Conservation (phyloP, 1,140 invertebrate species). For the Sarcophaga bullata region DNA sequence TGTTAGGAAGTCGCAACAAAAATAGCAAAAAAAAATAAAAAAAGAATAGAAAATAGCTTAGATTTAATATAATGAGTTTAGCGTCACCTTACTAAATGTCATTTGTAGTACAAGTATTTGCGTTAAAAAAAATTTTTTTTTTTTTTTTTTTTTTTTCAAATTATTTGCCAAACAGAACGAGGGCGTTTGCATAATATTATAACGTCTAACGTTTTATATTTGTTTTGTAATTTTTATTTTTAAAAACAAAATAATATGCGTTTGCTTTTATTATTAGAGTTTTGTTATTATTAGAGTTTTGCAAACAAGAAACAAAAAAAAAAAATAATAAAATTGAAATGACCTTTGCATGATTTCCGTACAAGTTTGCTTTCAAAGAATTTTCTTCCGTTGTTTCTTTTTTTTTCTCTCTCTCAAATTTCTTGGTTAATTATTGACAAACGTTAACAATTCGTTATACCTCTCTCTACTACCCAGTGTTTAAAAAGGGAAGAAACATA, state of each 20-base stretch:
- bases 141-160: no score
- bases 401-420: no score
- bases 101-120: not conserved
- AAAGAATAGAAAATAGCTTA: conserved; percentile 9
- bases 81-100: conserved; percentile 21
- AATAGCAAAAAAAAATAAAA: not conserved
- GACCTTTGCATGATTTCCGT: not conserved
- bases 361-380: no score
- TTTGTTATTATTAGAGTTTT: not conserved
- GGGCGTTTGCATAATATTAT: not conserved
- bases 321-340: not conserved
- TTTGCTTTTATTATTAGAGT: not conserved
- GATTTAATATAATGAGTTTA: conserved; percentile 13
- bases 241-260: not conserved
- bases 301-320: no score
- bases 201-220: not conserved
- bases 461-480: not conserved
- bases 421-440: not conserved
- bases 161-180: no score
- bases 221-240: no score
- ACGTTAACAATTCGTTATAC: no score
- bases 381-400: not conserved
- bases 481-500: not conserved
- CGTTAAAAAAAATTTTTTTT: no score
- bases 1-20: not conserved